phyloP scores from a whole-genome alignment of 1,140 invertebrate species.

The Caenorhabditis briggsae region DNA sequence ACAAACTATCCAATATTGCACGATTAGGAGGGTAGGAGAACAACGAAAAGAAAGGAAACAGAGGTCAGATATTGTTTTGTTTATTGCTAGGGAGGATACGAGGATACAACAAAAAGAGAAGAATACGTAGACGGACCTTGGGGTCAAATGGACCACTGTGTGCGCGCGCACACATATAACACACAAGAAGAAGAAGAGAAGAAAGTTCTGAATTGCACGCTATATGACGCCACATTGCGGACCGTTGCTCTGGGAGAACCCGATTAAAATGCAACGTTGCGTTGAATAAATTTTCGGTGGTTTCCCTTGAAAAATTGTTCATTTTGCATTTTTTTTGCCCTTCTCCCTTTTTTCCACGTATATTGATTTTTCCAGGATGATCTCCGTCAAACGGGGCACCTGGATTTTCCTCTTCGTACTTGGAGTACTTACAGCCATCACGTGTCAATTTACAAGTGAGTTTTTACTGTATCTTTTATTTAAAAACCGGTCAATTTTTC shows the following conservation, averaged over 20 bases:
- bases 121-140: background rate
- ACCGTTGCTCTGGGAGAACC: background rate
- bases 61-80: background rate
- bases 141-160: background rate
- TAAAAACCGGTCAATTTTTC: background rate
- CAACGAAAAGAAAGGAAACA: background rate
- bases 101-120: background rate
- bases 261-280: background rate
- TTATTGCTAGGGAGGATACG: background rate
- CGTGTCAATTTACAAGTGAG: slow-evolving; percentile 13
- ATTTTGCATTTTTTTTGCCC: no score
- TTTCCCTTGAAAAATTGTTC: background rate
- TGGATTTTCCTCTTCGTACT: slow-evolving; percentile 34
- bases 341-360: background rate
- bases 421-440: slow-evolving; percentile 4
- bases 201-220: background rate
- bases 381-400: background rate
- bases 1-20: background rate
- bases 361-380: slow-evolving; percentile 8
- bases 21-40: background rate
- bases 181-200: no score
- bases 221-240: slow-evolving; percentile 3
- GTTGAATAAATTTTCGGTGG: background rate
- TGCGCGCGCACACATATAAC: background rate
- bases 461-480: background rate